Evolutionary conservation across 2,888 invertebrate genomes (phyloP).

Genomic region (Caenorhabditis sp.): DNA sequence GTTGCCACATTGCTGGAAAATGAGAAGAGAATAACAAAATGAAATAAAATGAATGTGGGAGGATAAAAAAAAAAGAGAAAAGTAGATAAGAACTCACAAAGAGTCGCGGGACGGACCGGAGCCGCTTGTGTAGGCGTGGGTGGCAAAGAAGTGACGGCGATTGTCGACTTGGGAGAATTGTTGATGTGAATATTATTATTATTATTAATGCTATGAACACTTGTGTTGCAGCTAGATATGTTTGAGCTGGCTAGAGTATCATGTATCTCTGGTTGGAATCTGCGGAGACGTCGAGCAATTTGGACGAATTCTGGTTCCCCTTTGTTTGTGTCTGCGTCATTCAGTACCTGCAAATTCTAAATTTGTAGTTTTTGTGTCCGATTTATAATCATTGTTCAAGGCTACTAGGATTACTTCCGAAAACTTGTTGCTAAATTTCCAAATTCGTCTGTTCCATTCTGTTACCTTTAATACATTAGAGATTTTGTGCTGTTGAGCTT

Average conservation of each 20-base stretch:
- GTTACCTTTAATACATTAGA: constrained; percentile 55
- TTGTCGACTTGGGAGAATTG: constrained; percentile 37
- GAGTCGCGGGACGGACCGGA: constrained; percentile 56
- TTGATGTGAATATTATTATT: constrained; percentile 29
- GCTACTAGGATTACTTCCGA: background rate
- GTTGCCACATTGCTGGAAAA: constrained; percentile 62
- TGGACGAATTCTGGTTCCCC: constrained; percentile 63
- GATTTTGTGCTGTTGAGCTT: constrained; percentile 38
- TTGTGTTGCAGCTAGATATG: constrained; percentile 3
- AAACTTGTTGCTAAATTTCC: background rate
- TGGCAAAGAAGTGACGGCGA: constrained; percentile 27
- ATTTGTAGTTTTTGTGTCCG: background rate
- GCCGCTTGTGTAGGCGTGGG: constrained; percentile 46
- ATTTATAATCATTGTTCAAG: background rate
- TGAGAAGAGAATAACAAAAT: background rate
- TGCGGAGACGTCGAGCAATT: constrained; percentile 62
- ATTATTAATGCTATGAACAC: constrained; percentile 16
- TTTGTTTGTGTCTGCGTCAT: constrained; percentile 48
- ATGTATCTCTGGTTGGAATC: constrained; percentile 59
- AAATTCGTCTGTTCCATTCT: background rate
- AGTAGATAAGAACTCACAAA: constrained; percentile 36
- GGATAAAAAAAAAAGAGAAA: background rate
- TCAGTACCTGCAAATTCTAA: constrained; percentile 52
- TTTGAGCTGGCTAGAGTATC: constrained; percentile 27
- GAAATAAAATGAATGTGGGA: constrained; percentile 1